Evolutionary conservation across 2,797 vertebrate genomes (phyloP).

Genomic region (Danionella dracula): DNA sequence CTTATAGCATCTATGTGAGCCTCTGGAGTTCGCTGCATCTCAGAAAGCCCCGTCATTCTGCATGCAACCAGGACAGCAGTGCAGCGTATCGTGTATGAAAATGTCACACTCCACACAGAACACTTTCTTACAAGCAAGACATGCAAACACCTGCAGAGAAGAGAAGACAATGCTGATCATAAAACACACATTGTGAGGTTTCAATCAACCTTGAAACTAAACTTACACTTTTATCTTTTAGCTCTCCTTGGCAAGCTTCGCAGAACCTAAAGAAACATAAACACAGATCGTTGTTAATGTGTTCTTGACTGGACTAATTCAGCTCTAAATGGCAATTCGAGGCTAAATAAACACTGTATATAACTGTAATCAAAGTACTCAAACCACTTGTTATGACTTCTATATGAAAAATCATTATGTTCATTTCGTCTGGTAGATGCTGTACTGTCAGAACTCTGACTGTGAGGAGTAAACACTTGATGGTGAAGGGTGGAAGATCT

Average conservation of each 20-base stretch:
- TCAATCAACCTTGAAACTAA: not conserved
- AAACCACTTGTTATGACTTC: no score
- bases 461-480: no score
- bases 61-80: slow-evolving; percentile 92
- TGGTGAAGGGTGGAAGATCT: no score
- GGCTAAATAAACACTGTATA: no score
- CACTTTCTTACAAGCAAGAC: slow-evolving; percentile 72
- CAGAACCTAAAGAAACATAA: slow-evolving; percentile 73
- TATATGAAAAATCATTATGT: no score
- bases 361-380: no score
- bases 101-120: slow-evolving; percentile 93
- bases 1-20: no score
- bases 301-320: no score
- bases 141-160: slow-evolving; percentile 76
- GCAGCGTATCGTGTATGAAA: slow-evolving; percentile 89
- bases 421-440: no score
- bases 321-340: no score
- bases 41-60: slow-evolving; percentile 63
- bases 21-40: not conserved
- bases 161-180: not conserved
- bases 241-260: slow-evolving; percentile 82
- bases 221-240: slow-evolving; percentile 89
- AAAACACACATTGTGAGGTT: not conserved
- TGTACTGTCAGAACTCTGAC: no score
- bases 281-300: no score